phyloP scores from a whole-genome alignment of 2,888 invertebrate species.

The Carpatolechia fugitivella region DNA sequence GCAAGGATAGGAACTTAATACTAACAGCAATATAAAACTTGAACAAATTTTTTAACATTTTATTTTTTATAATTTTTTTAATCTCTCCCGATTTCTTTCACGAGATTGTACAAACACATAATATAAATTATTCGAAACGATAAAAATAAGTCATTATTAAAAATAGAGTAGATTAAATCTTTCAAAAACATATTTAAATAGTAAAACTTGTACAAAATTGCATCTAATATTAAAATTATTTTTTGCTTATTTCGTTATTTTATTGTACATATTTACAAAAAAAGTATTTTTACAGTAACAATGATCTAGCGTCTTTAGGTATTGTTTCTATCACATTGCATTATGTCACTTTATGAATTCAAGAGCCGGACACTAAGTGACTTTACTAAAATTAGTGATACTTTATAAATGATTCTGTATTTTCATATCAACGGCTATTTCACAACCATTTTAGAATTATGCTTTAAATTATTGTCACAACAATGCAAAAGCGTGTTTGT shows the following conservation, averaged over 20 bases:
- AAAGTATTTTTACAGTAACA: conserved; percentile 76
- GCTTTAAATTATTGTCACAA: conserved; percentile 19
- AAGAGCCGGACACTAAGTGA: background rate
- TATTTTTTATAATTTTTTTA: conserved; percentile 75
- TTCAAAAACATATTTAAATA: conserved; percentile 74
- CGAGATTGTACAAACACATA: conserved; percentile 76
- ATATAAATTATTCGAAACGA: conserved; percentile 78
- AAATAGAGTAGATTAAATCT: conserved; percentile 78
- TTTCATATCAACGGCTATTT: conserved; percentile 38
- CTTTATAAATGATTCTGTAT: background rate
- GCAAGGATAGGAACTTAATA: conserved; percentile 48
- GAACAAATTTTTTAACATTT: conserved; percentile 69
- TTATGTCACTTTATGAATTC: conserved; percentile 32
- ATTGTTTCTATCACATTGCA: conserved; percentile 76
- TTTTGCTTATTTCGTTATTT: conserved; percentile 66
- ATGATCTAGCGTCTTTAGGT: conserved; percentile 78
- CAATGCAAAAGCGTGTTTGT: background rate
- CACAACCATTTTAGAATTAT: conserved; percentile 52
- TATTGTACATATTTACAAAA: conserved; percentile 78
- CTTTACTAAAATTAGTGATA: conserved; percentile 1
- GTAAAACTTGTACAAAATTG: conserved; percentile 77
- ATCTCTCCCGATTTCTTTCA: conserved; percentile 67
- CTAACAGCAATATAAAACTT: conserved; percentile 65
- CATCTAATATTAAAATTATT: conserved; percentile 73
- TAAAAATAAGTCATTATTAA: conserved; percentile 75